Evolutionary conservation across 2,888 invertebrate species (phyloP), one percentile per base, ranked within the genome.

Genomic region (Drosophila austrosaltans): DNA sequence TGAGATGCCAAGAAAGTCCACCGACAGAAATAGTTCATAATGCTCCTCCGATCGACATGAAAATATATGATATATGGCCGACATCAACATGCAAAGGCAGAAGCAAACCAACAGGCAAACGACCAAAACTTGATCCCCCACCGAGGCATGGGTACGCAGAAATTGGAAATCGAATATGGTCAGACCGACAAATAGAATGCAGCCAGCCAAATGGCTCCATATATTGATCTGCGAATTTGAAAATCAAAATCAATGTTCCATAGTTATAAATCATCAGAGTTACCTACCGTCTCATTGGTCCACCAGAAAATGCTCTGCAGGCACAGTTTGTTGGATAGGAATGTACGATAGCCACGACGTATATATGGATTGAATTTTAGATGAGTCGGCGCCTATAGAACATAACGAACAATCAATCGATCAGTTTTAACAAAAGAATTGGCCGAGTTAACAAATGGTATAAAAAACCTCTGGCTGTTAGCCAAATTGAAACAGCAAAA

Each of bases 281-380:
- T 22, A 63, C 81, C 83, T 63, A 92, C 92, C 0, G 98, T 98
- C 93, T 99, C 99, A 92, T 99, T 99, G 66, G 97, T 98, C 97
- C 98, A 97, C 96, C 97, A 96, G 93, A 98, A 98, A 90, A 98
- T 94, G 92, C 98, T 98, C 93, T 97, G 97, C 91, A 97, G 93
- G 90, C 98, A 98, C 82, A 97, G 93, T 91, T 94, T 95, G n/a
- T 96, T 96, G 5, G 96, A 95, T 63, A 98, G 93, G 79, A 96
- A 94, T 84, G 96, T 96, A 87, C 98, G 94, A 91, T 98, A 98
- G 10, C 98, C 98, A 79, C 95, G 94, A 72, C 95, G 94, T 79
- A 98, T 97, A 90, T 94, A 98, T 3, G 96, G 96, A 93, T 98
- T 98, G 88, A 96, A 96, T 91, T 96, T 95, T 67, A 98, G 93